Evolutionary conservation across 2,888 invertebrate genomes (phyloP), one percentile per base, ranked within the genome.

Genomic region (Perdita meconis): DNA sequence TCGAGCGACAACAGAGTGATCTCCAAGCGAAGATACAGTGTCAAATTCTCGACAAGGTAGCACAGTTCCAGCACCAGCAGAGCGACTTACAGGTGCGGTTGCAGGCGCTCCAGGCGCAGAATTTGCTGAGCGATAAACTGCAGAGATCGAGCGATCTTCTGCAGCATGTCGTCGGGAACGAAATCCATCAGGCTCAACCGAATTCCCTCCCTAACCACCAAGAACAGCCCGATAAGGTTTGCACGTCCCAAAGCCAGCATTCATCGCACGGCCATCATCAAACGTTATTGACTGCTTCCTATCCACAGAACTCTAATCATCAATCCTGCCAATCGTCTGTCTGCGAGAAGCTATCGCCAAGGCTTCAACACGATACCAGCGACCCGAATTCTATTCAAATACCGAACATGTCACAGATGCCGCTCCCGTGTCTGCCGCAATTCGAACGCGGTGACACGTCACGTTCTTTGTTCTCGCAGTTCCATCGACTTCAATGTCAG

Each of bases 11-110:
- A 36, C 92, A 92, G 47, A 89, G 88, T 64, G 92, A 92, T 38
- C 86, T 92, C 0, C 92, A 92, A 53, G 91, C 91, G 2, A 91
- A 90, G 56, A 63, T 92, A 12, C 92, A 92, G 64, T 91, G 90
- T 64, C 90, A 91, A 50, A 91, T 92, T 34, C 83, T 92, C 0
- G 92, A 92, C 67, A 92, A 92, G 64, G 92, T 92, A 0, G 90
- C 92, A 0, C 90, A 90, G 53, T 91, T 89, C 67, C 92, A 92
- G 63, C 90, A 90, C 44, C 90, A 89, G 22, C 90, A 91, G 44
- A 88, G 77, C 66, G 92, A 92, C 72, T 69, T 91, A 1, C 92
- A 92, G 44, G 86, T 85, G 0, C 88, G 91, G 13, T 80, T 91
- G 50, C 91, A 91, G 60, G 89, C 81, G 69, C 75, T 91, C 0